Evolutionary conservation across 2,797 vertebrate genomes (phyloP).

Genomic region (Lepus oiostolus): DNA sequence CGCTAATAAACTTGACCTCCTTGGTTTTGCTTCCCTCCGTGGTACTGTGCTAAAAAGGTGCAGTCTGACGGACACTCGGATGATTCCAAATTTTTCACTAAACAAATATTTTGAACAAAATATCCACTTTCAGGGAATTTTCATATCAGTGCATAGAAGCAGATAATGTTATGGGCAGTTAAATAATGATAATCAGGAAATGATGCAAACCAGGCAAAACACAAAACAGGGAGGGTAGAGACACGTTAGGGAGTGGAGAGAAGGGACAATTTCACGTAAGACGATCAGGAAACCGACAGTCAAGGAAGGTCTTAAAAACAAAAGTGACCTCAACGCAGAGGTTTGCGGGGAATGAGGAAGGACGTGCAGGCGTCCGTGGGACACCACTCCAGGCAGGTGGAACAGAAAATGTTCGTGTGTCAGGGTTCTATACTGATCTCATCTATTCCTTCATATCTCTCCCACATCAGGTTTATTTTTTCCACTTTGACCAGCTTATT

Average conservation of each 20-base stretch:
- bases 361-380: background rate
- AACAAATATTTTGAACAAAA: slow-evolving; percentile 4
- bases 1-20: background rate
- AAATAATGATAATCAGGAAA: background rate
- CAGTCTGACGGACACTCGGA: background rate
- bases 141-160: background rate
- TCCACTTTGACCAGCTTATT: background rate
- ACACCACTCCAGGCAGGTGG: background rate
- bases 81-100: background rate
- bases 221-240: background rate
- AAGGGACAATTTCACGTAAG: background rate
- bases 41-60: background rate
- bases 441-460: background rate
- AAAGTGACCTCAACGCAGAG: background rate
- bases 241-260: background rate
- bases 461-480: background rate
- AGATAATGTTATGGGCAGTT: background rate
- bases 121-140: background rate
- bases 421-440: rapidly evolving
- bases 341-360: background rate
- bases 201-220: background rate
- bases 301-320: background rate
- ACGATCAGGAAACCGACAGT: background rate
- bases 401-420: background rate
- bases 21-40: background rate